phyloP scores from a whole-genome alignment of 2,888 invertebrate species.

The Melangyna quadrimaculata region DNA sequence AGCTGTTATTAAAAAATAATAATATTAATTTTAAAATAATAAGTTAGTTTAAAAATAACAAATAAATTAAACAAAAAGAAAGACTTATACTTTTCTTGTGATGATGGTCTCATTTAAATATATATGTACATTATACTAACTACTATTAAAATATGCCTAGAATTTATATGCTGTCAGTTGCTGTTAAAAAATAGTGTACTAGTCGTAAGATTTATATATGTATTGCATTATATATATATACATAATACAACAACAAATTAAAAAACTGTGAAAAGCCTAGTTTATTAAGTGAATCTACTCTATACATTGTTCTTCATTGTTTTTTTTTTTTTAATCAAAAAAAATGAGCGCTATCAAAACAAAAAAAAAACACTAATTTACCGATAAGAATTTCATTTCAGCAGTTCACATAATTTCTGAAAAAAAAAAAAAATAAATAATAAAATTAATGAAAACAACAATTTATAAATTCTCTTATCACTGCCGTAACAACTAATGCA shows the following conservation, averaged over 20 bases:
- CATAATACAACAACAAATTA: background rate
- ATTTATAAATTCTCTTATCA: constrained; percentile 22
- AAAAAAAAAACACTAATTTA: background rate
- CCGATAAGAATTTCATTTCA: background rate
- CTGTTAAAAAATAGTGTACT: background rate
- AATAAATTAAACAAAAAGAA: constrained; percentile 8
- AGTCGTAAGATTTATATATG: constrained; percentile 23
- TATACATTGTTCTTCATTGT: background rate
- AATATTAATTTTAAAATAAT: background rate
- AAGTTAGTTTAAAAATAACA: background rate
- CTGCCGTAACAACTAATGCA: constrained; percentile 46
- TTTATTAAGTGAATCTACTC: constrained; percentile 17
- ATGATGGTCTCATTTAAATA: constrained; percentile 63
- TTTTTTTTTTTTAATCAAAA: background rate
- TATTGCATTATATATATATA: background rate
- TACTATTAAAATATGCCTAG: constrained; percentile 14
- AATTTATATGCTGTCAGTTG: constrained; percentile 17
- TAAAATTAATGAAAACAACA: background rate
- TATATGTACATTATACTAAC: constrained; percentile 41
- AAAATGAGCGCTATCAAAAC: background rate
- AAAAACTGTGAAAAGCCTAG: constrained; percentile 15
- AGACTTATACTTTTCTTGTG: constrained; percentile 50
- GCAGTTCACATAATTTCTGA: background rate
- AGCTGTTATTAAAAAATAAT: background rate
- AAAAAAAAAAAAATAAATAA: background rate